Conservation (phyloP, 2,113 vertebrate genomes). For the Ranitomeya imitator region DNA sequence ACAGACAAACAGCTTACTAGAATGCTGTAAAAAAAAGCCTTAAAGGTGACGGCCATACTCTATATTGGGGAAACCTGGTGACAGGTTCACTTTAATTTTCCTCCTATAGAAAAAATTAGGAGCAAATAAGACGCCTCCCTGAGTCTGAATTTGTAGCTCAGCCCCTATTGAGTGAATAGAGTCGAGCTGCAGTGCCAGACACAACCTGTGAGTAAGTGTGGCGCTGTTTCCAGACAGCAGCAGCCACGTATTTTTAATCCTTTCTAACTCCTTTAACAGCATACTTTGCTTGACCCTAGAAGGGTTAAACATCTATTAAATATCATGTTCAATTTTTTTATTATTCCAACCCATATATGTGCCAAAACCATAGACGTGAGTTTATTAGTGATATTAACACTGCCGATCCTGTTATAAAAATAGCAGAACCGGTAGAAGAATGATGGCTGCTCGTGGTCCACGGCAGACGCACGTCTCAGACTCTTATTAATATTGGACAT, state of each 20-base stretch:
- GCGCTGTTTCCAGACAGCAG: neutral
- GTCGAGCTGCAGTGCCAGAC: neutral
- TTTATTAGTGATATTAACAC: conserved; percentile 15
- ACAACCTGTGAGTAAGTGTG: neutral
- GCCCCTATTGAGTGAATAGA: neutral
- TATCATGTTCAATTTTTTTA: neutral
- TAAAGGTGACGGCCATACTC: too few relatives aligned
- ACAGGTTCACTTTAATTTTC: too few relatives aligned
- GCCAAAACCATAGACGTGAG: neutral
- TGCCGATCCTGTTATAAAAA: conserved; percentile 17
- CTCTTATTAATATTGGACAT: conserved; percentile 48
- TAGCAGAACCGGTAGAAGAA: conserved; percentile 29
- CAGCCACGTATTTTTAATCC: neutral
- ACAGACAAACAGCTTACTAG: too few relatives aligned
- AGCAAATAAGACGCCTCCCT: neutral
- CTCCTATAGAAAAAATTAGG: too few relatives aligned
- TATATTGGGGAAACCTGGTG: too few relatives aligned
- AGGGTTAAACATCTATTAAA: neutral
- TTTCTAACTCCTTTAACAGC: neutral
- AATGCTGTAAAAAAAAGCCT: too few relatives aligned
- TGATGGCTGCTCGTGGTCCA: neutral
- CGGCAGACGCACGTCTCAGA: neutral
- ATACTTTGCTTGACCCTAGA: neutral
- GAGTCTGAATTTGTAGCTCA: neutral
- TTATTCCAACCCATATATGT: neutral